Evolutionary conservation across 2,113 vertebrate species (phyloP).

Genomic region (Callorhinus ursinus): DNA sequence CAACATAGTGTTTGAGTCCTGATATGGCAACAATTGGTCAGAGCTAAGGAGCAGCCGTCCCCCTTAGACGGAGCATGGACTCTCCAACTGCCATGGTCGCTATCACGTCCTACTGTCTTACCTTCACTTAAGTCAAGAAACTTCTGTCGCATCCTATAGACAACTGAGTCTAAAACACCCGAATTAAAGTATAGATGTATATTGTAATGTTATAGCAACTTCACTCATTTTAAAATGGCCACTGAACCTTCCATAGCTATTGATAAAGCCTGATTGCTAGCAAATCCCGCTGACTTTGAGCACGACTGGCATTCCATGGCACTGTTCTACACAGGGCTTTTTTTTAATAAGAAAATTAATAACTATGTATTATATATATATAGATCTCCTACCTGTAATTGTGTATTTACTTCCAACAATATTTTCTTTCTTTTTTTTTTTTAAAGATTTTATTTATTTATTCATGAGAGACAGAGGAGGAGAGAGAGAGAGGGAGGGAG

Average conservation of each 20-base stretch:
- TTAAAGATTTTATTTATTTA: too few relatives aligned
- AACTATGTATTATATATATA: not conserved
- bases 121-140: not conserved
- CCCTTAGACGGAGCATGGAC: rapidly evolving
- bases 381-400: not conserved
- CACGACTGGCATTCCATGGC: not conserved
- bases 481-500: too few relatives aligned
- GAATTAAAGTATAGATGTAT: not conserved
- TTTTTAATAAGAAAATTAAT: not conserved
- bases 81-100: not conserved
- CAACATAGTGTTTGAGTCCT: not conserved
- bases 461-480: too few relatives aligned
- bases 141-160: not conserved
- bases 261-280: not conserved
- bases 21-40: rapidly evolving
- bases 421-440: too few relatives aligned
- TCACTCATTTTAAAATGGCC: not conserved
- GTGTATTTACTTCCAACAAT: not conserved
- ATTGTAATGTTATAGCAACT: not conserved
- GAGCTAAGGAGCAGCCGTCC: not conserved
- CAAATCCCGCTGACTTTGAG: not conserved
- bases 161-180: not conserved
- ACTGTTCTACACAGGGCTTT: not conserved
- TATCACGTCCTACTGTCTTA: not conserved
- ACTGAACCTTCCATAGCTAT: not conserved